Percentiles rank a stretch among this genome's conserved stretches.
phyloP scores from a whole-genome alignment of 2,113 vertebrate species.

The Zapornia atra region DNA sequence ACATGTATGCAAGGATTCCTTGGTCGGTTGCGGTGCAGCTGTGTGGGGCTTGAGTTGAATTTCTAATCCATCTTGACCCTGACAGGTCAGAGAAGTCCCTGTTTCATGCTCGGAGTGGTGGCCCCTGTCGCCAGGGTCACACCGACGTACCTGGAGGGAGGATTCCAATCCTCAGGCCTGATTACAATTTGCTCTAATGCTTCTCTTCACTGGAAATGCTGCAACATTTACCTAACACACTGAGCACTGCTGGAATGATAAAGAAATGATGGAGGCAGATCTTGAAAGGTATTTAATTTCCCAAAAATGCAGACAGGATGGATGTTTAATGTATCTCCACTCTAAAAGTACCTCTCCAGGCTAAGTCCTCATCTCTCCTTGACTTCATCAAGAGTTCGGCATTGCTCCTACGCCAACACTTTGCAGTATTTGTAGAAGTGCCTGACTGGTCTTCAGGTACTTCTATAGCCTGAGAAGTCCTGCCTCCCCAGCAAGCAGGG shows the following conservation, averaged over 20 bases:
- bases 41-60: background rate
- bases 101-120: background rate
- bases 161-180: background rate
- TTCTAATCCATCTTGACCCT: background rate
- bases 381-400: background rate
- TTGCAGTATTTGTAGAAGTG: background rate
- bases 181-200: slow-evolving; percentile 4
- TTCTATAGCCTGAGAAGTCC: background rate
- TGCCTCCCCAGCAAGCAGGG: background rate
- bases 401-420: background rate
- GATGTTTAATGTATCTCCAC: background rate
- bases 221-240: background rate
- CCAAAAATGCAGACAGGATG: background rate
- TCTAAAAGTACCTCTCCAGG: background rate
- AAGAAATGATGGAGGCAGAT: background rate
- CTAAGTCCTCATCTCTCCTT: background rate
- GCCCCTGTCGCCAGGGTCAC: background rate
- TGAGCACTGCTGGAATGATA: background rate
- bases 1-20: background rate
- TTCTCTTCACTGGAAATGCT: background rate
- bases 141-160: background rate
- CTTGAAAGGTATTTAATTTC: background rate
- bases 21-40: background rate
- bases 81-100: background rate
- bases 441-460: background rate